Base-by-base conservation (phyloP, 2,113 vertebrate genomes). In the Etheostoma spectabile region DNA sequence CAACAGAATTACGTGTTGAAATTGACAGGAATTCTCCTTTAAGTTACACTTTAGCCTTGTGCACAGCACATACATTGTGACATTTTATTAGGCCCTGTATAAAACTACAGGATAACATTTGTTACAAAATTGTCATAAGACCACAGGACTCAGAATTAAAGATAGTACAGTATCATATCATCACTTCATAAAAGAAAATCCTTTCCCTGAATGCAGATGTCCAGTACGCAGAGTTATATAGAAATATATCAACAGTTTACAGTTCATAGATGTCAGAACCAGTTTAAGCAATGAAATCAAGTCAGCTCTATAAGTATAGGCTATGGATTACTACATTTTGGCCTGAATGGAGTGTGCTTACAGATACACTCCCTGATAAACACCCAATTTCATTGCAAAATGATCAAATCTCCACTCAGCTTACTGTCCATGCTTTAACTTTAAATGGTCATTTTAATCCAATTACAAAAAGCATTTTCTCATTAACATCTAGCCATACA, bases 51-150 rank as follows among this genome's bases (percentile, higher is more conserved):
- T 90, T 70, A 74, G 62, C 80, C 77, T 88, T 98, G 98, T 98
- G 97, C 97, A 96, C 92, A 96, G 97, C 97, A 99, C 98, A 98
- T 96, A 97, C 95, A 94, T 82, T 83, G 90, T 87, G 86, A 88
- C 86, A 85, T 89, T 86, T 89, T 86, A 94, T 93, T 68, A 91
- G 92, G 90, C 93, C 96, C 96, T 96, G 96, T 96, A 97, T 97
- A 96, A 96, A 98, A 97, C 96, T 97, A 97, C 97, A 97, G 96
- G 94, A 92, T 94, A 91, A 85, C 93, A 87, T 61, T 67, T 72
- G 21, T 76, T 89, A 89, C 76, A 91, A 92, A 92, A 88, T 56
- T 68, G 56, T 83, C 89, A 89, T 92, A 91, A 92, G 92, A 93
- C 88, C 81, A 93, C 67, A 77, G 88, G 15, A 93, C 91, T 87